Conservation (phyloP, 2,888 invertebrate genomes). For the Rhodophaea formosa region DNA sequence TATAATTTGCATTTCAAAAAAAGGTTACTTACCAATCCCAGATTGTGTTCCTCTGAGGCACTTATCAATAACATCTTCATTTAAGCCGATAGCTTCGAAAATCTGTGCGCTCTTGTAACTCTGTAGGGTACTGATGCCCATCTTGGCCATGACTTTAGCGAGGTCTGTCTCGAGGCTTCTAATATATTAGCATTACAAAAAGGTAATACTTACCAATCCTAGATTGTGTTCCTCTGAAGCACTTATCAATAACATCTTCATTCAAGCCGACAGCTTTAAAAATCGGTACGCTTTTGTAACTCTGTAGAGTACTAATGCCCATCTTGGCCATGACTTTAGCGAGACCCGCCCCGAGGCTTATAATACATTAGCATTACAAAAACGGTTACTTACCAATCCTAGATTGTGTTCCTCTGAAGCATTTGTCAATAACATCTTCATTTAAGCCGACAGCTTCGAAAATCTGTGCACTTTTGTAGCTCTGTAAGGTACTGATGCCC, state of each 20-base stretch:
- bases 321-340: background rate
- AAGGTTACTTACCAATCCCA: conserved; percentile 69
- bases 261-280: background rate
- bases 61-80: background rate
- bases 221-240: conserved; percentile 1
- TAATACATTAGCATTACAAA: no score
- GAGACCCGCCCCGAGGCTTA: no score
- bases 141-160: no score
- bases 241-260: background rate
- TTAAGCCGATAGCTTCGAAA: background rate
- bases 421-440: background rate
- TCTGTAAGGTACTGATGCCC: conserved; percentile 47
- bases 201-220: no score
- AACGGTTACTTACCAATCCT: conserved; percentile 71
- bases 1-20: no score
- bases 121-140: conserved; percentile 47
- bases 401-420: conserved; percentile 7
- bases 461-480: background rate
- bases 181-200: no score
- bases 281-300: background rate
- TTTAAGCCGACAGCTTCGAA: background rate
- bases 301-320: background rate
- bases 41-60: conserved; percentile 5
- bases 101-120: background rate
- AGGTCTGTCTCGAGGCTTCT: conserved; percentile 64